Conservation (phyloP, 2,113 vertebrate species). For the Progne subis region DNA sequence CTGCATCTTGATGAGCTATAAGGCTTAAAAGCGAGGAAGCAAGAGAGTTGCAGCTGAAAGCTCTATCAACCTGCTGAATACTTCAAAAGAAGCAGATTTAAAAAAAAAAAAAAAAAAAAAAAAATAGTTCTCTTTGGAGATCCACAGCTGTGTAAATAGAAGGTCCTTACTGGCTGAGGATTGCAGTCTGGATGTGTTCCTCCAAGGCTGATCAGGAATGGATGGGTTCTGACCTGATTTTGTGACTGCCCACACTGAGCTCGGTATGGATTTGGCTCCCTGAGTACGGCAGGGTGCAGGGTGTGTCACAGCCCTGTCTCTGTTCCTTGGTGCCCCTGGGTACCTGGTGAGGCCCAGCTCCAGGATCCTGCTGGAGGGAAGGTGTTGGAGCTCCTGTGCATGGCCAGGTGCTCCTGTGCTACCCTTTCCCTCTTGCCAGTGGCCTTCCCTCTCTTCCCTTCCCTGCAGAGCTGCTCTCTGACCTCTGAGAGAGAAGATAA, state of each 20-base stretch:
- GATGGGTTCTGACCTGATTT: background rate
- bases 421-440: background rate
- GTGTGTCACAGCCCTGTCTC: background rate
- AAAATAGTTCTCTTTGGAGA: background rate
- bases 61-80: background rate
- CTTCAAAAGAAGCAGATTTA: background rate
- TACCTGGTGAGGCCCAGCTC: rapidly evolving
- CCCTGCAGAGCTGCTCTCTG: background rate
- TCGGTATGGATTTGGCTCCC: rapidly evolving
- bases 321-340: rapidly evolving
- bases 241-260: background rate
- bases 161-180: background rate
- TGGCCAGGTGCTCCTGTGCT: background rate
- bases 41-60: background rate
- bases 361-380: background rate
- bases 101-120: background rate
- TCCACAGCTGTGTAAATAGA: background rate
- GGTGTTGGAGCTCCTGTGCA: background rate
- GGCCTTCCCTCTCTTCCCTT: rapidly evolving
- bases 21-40: background rate
- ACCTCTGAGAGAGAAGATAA: rapidly evolving
- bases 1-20: background rate
- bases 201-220: background rate
- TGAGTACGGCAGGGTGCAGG: background rate
- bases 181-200: background rate